A percentile compares a stretch with the other conserved stretches of the same genome.
Conservation (phyloP, 1,140 invertebrate genomes). For the Ruditapes philippinarum region DNA sequence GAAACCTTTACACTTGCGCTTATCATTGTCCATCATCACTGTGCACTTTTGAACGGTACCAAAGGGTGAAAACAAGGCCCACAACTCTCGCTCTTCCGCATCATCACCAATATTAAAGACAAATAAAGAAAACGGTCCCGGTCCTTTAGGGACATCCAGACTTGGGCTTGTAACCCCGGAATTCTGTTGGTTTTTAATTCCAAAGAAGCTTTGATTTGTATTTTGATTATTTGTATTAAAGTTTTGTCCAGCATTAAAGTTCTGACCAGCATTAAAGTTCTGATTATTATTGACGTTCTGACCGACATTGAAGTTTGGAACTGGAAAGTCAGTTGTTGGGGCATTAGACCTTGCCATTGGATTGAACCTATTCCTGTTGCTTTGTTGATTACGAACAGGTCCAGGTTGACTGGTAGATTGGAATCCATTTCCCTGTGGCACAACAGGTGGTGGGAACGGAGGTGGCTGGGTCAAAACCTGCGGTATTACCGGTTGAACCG, state of each 20-base stretch:
- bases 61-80: constrained; percentile 83
- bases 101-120: constrained; percentile 85
- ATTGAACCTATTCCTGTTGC: constrained; percentile 71
- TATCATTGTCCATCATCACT: constrained; percentile 80
- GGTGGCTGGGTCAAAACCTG: constrained; percentile 9
- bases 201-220: not conserved
- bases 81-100: constrained; percentile 82
- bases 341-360: constrained; percentile 63
- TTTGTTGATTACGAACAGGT: constrained; percentile 50
- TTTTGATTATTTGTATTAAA: not conserved
- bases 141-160: constrained; percentile 28
- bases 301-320: not conserved
- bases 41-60: constrained; percentile 84
- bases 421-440: constrained; percentile 34
- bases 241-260: too few species aligned
- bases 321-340: not conserved
- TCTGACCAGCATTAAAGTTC: not conserved
- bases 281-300: too few species aligned
- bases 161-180: not conserved
- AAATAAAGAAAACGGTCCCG: constrained; percentile 74
- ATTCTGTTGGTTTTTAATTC: not conserved
- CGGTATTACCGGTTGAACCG: not conserved
- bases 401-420: constrained; percentile 38
- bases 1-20: constrained; percentile 82
- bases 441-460: constrained; percentile 62